These are phyloP conservation scores for Erynnis tages DNA, from an alignment of 2,888 invertebrate genomes.

Conservation along the genomic window DNA sequence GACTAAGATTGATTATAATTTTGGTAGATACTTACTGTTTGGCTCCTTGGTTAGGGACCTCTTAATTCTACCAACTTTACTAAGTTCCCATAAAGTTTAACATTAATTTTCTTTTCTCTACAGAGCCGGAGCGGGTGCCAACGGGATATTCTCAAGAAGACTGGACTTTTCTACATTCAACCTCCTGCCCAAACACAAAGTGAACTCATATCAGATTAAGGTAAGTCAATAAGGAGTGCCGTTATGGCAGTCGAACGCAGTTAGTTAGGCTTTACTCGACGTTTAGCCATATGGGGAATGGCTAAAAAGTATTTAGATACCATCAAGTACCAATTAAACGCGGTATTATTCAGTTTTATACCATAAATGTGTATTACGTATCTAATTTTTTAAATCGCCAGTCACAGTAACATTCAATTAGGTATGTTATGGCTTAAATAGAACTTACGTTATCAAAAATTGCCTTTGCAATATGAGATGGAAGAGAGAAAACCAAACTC, in stretches of 20 bases:
- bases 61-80: too few species aligned
- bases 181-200: constrained; percentile 95
- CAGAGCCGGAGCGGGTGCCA: constrained; percentile 93
- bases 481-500: too few species aligned
- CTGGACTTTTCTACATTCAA: constrained; percentile 97
- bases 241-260: constrained; percentile 15
- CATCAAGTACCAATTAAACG: constrained; percentile 22
- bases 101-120: constrained; percentile 48
- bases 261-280: constrained; percentile 4
- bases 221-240: constrained; percentile 78
- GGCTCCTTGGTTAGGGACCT: too few species aligned
- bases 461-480: too few species aligned
- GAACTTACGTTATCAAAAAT: too few species aligned
- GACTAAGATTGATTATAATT: too few species aligned
- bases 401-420: too few species aligned
- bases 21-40: too few species aligned
- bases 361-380: not conserved
- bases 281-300: constrained; percentile 6
- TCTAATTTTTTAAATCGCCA: not conserved
- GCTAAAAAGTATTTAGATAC: constrained; percentile 13
- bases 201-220: constrained; percentile 99
- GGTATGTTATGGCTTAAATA: too few species aligned
- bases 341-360: not conserved
- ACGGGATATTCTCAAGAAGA: constrained; percentile 96
- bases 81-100: not conserved